Evolutionary conservation across 2,797 vertebrate species (phyloP), one percentile per base, ranked within the genome.

Genomic region (Coccyzus lansbergi): DNA sequence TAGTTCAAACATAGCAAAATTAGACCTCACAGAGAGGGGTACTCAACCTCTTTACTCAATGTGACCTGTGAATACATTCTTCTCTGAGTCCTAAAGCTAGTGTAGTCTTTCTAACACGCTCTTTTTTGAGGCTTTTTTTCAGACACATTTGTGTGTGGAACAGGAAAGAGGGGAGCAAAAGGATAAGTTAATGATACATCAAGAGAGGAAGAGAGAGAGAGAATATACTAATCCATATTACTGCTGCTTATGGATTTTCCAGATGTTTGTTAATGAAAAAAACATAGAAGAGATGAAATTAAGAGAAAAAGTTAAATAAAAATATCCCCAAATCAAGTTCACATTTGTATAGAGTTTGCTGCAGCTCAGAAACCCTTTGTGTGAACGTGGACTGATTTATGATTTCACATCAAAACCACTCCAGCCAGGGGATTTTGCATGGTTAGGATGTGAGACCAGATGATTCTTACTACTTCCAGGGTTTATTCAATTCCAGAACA

Each of bases 401-500:
- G 75, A 91, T 94, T 95, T 94, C 75, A 87, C 90, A 92, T 91
- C 82, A 91, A 95, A 97, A 91, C 67, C 68, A 78, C 15, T 3
- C 86, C 88, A 96, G 86, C 63, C 80, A 83, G 56, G 58, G 90
- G 58, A 94, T 92, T 95, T 90, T 93, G 85, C 88, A 94, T 44
- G 92, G 86, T 78, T 93, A 93, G 10, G 63, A 83, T 93, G 83
- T 93, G 86, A 96, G 96, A 72, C 88, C 83, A 94, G 95, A 96
- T 95, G 93, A 95, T 93, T 94, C 87, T 94, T 60, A 83, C 64
- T 88, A 69, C 84, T 96, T 95, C 26, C 69, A 95, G 87, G 70
- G 33, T 88, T 95, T 95, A 81, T 93, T 95, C 84, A 92, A 91
- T 88, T 93, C 92, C 87, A 86, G 74, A 96, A 84, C 59, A 95